Percentiles rank a stretch among this genome's conserved stretches.
These are phyloP conservation scores for Cyanoramphus novaezelandiae DNA, from an alignment of 2,113 vertebrate genomes.

Conservation along the genomic window DNA sequence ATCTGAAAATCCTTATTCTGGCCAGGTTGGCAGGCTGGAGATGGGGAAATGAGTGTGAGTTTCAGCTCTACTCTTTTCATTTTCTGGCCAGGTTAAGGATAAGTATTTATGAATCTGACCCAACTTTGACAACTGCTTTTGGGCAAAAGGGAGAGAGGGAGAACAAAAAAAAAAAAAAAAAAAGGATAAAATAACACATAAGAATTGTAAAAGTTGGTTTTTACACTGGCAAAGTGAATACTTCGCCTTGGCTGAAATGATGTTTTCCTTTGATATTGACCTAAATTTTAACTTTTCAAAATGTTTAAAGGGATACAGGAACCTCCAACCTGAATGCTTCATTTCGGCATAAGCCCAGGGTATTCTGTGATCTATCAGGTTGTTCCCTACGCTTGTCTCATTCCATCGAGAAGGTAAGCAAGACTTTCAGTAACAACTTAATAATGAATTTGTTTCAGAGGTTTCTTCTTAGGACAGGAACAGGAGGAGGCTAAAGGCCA, in stretches of 20 bases:
- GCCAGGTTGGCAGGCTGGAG: background rate
- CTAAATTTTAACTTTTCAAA: slow-evolving; percentile 3
- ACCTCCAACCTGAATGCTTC: background rate
- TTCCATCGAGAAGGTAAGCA: background rate
- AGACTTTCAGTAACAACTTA: background rate
- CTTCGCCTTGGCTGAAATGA: background rate
- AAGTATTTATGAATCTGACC: background rate
- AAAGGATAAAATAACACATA: background rate
- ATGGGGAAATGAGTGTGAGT: background rate
- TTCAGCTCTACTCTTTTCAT: background rate
- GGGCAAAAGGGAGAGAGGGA: background rate
- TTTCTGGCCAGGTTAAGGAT: background rate
- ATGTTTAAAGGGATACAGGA: background rate
- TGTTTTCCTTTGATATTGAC: background rate
- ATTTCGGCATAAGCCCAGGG: background rate
- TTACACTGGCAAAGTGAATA: background rate
- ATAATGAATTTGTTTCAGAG: background rate
- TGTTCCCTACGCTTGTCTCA: background rate
- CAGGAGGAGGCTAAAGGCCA: background rate
- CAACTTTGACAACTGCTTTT: background rate
- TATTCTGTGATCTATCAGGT: background rate
- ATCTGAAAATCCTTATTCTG: background rate
- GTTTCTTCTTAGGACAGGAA: background rate
- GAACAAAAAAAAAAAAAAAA: background rate
- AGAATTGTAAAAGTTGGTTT: background rate